Base-by-base conservation (phyloP, 2,113 vertebrate genomes). In the Mola mola region DNA sequence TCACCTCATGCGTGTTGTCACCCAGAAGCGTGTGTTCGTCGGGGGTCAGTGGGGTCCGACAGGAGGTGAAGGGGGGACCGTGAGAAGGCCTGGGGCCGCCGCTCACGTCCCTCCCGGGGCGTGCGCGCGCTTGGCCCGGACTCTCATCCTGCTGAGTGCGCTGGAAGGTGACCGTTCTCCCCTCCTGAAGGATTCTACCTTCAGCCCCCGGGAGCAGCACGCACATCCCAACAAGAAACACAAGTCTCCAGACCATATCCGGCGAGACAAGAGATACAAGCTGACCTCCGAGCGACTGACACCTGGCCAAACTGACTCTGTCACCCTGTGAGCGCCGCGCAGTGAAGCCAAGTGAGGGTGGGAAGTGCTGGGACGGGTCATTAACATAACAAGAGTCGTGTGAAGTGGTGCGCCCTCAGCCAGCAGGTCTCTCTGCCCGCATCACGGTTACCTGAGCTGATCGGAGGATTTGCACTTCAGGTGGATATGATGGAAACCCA, bases 1-100 rank as follows among this genome's bases (percentile, higher is more conserved):
- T 89, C 65, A 93, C 92, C 89, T 93, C 91, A 2, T 91, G 87
- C 0, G 87, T 93, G 6, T 88, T 91, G 19, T 82, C 31, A 33
- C 88, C 83, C 72, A 93, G 78, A 13, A 82, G 69, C 20, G 2
- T 2, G 50, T 82, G 79, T 13, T 92, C 89, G 6, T n/a, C 37
- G 0, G 75, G 62, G 5, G 82, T 79, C 31, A 93, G 82, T 3
- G 78, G 60, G n/a, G 72, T 56, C 44, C 41, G 64, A 31, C 91
- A 92, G 5, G 84, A 48, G 19, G 59, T 68, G 81, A 92, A 90
- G 41, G 34, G 17, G 2, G 76, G 62, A 20, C 75, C 76, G 8
- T 69, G 71, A 21, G 58, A 12, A 13, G 71, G 58, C 7, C 7
- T 72, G 4, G 67, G 15, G 21, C 25, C 5, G 5, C 67, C 34